A percentile compares a stretch with the other conserved stretches of the same genome.
Evolutionary conservation across 2,113 vertebrate species (phyloP).

Genomic region (Misgurnus anguillicaudatus): DNA sequence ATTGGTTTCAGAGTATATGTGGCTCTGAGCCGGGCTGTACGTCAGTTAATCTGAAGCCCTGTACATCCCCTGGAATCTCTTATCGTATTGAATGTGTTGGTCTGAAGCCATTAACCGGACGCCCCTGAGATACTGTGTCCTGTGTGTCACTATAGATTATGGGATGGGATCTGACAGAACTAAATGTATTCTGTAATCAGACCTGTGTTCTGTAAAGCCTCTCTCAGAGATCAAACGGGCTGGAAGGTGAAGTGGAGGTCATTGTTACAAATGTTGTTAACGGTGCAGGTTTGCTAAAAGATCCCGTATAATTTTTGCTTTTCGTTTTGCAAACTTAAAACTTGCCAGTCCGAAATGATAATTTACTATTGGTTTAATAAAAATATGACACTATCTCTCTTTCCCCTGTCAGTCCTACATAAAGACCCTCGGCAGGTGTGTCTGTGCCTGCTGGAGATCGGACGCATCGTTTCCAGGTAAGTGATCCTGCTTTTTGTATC

Average conservation of each 20-base stretch:
- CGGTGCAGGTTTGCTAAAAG: background rate
- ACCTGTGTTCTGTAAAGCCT: background rate
- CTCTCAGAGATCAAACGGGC: background rate
- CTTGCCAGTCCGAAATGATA: too few relatives aligned
- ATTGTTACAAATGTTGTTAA: background rate
- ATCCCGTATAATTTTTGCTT: too few relatives aligned
- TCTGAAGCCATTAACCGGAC: background rate
- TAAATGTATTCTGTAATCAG: background rate
- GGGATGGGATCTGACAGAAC: background rate
- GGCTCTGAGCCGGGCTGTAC: background rate
- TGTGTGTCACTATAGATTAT: background rate
- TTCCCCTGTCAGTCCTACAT: slow-evolving; percentile 83
- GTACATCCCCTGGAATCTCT: background rate
- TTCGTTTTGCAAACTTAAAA: too few relatives aligned
- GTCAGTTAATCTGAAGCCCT: background rate
- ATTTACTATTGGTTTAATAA: too few relatives aligned
- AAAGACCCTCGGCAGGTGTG: slow-evolving; percentile 96
- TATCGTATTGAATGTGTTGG: background rate
- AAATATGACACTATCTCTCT: background rate
- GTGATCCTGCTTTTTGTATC: slow-evolving; percentile 46
- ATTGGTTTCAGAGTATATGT: slow-evolving; percentile 19
- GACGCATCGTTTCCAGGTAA: slow-evolving; percentile 90
- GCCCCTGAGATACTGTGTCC: background rate
- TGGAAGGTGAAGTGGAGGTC: background rate
- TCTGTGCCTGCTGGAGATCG: slow-evolving; percentile 93